Conservation (phyloP, 2,113 vertebrate species). For the Hippotragus niger region DNA sequence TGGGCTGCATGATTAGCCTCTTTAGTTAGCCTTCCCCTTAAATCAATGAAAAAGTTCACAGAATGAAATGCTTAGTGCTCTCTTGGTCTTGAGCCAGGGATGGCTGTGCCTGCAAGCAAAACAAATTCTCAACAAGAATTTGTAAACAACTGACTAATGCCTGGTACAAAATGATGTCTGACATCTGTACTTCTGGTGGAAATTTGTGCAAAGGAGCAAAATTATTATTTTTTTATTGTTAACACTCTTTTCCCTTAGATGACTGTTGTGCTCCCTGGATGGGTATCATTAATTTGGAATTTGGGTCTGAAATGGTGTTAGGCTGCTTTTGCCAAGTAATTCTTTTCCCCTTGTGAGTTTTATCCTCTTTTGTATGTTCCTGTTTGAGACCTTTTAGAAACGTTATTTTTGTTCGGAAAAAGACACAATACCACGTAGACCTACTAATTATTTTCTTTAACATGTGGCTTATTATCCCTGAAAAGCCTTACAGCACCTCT, state of each 20-base stretch:
- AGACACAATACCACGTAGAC: neutral
- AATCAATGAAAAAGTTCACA: neutral
- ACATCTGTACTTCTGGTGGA: neutral
- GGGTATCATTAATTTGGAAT: neutral
- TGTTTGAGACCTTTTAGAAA: constrained; percentile 7
- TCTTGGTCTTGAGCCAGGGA: neutral
- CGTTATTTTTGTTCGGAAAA: neutral
- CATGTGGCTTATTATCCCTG: neutral
- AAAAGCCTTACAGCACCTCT: neutral
- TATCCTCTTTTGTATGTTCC: neutral
- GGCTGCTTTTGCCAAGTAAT: neutral
- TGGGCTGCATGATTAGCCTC: neutral
- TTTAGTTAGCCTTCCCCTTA: neutral
- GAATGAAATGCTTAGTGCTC: neutral
- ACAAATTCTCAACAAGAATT: neutral
- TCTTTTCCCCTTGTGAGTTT: neutral
- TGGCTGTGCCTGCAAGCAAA: neutral
- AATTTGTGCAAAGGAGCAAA: constrained; percentile 4
- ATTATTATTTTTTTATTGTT: neutral
- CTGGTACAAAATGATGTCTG: neutral
- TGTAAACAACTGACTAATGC: neutral
- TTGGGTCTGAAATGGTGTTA: neutral
- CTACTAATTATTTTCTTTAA: neutral
- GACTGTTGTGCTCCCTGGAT: neutral
- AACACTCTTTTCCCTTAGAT: neutral